phyloP scores from a whole-genome alignment of 1,140 invertebrate genomes.

The Bombus haemorrhoidalis region DNA sequence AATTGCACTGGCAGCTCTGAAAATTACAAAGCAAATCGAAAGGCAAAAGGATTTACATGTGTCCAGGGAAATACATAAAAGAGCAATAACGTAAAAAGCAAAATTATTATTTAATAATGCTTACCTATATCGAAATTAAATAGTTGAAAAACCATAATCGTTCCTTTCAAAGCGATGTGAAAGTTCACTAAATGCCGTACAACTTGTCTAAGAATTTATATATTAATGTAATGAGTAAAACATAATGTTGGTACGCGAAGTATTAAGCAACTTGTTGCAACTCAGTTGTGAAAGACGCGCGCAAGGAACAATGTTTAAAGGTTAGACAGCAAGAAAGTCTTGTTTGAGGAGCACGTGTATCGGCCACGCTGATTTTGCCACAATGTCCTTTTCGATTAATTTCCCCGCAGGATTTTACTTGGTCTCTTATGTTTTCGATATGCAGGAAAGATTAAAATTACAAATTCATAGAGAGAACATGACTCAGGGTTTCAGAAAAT shows the following conservation, averaged over 20 bases:
- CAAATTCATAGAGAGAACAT: too few relatives aligned
- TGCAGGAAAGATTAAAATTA: too few relatives aligned
- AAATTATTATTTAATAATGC: too few relatives aligned
- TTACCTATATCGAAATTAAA: too few relatives aligned
- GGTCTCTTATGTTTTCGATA: not conserved
- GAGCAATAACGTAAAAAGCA: too few relatives aligned
- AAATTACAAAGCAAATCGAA: not conserved
- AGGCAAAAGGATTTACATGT: not conserved
- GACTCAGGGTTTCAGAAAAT: too few relatives aligned
- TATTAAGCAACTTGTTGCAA: conserved; percentile 13
- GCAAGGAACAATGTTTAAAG: conserved; percentile 30
- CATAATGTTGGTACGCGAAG: not conserved
- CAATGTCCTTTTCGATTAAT: not conserved
- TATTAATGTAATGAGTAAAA: conserved; percentile 1
- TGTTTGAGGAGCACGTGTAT: not conserved
- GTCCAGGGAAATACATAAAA: too few relatives aligned
- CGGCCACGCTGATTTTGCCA: not conserved
- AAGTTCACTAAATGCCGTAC: not conserved
- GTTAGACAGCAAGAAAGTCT: conserved; percentile 10
- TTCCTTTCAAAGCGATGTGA: not conserved
- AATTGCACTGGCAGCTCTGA: not conserved
- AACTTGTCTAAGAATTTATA: not conserved
- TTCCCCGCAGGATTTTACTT: not conserved
- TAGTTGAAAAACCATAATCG: not conserved
- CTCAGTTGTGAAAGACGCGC: not conserved